Evolutionary conservation across 2,797 vertebrate species (phyloP).

Genomic region (Crocidura indochinensis): DNA sequence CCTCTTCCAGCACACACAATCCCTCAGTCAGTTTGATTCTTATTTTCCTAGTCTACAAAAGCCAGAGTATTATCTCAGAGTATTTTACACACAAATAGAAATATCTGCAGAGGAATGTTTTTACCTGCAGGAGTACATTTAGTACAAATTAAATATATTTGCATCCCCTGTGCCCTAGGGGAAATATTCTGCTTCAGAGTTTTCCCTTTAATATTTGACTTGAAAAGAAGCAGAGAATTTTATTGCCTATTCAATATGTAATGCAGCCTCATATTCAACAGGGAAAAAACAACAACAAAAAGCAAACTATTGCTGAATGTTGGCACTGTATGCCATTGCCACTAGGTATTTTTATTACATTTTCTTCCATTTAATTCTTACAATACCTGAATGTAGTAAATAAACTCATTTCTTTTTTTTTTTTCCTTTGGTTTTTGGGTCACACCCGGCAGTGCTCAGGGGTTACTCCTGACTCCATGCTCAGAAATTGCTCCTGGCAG

Average conservation of each 20-base stretch:
- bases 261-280: background rate
- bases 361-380: constrained; percentile 6
- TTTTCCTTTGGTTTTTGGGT: too few relatives aligned
- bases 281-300: constrained; percentile 7
- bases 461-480: too few relatives aligned
- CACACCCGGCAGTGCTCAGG: too few relatives aligned
- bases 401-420: constrained; percentile 37
- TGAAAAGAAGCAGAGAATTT: background rate
- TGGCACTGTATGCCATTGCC: background rate
- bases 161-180: background rate
- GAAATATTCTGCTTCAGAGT: background rate
- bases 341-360: background rate
- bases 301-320: background rate
- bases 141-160: constrained; percentile 35
- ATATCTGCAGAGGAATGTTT: constrained; percentile 36
- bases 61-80: constrained; percentile 69
- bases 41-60: constrained; percentile 22
- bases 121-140: constrained; percentile 34
- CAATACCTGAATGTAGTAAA: background rate
- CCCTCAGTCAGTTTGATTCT: background rate
- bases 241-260: background rate
- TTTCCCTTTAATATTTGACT: background rate
- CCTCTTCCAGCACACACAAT: constrained; percentile 47
- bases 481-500: too few relatives aligned
- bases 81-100: constrained; percentile 24